Conservation (phyloP, 2,888 invertebrate species). For the Fissipunctia ypsillon region DNA sequence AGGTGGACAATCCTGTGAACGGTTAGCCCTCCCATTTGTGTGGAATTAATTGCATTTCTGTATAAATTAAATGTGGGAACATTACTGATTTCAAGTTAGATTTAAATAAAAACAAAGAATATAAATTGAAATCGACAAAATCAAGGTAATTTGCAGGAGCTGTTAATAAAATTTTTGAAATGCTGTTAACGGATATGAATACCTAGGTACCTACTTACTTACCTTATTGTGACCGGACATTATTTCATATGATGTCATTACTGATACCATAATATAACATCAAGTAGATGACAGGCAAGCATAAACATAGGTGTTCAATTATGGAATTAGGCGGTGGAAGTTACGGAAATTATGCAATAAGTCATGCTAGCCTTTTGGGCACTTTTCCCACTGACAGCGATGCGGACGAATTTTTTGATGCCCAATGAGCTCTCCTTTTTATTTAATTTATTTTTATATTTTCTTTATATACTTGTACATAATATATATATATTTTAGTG, state of each 20-base stretch:
- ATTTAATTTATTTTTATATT: no score
- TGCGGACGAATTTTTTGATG: no score
- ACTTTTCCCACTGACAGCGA: no score
- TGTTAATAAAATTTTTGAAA: neutral
- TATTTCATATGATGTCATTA: neutral
- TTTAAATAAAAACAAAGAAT: slow-evolving; percentile 12
- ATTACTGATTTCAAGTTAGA: slow-evolving; percentile 25
- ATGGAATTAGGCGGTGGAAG: neutral
- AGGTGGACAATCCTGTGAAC: slow-evolving; percentile 55
- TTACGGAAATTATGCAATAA: neutral
- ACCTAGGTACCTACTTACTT: neutral
- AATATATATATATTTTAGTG: no score
- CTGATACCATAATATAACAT: neutral
- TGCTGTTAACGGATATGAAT: neutral
- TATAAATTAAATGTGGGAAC: slow-evolving; percentile 39
- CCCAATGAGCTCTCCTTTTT: no score
- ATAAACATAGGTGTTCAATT: neutral
- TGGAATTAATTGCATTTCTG: slow-evolving; percentile 53
- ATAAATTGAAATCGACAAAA: neutral
- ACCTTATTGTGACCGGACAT: neutral
- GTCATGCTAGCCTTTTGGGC: no score
- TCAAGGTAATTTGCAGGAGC: slow-evolving; percentile 11
- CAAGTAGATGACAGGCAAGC: neutral
- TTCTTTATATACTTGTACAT: no score
- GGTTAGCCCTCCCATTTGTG: slow-evolving; percentile 53